Base-by-base conservation (phyloP, 92 coral and sea anemone genomes). In the Phenganax stokvisi region DNA sequence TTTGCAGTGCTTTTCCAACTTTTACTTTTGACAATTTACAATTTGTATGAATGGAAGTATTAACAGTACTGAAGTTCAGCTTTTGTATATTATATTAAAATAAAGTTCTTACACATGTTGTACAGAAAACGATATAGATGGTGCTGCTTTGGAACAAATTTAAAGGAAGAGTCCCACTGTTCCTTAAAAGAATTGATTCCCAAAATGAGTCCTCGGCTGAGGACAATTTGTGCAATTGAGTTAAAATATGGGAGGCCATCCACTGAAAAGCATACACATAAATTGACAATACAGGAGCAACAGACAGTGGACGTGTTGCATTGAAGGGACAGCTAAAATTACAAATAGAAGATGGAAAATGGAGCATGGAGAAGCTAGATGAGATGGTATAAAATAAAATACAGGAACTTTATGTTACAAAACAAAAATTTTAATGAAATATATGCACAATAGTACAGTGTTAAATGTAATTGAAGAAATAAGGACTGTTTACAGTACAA, bases 321-420 rank as follows among this genome's bases (percentile, higher is more conserved):
- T 62, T 62, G 27, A 62, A 62, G 68, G 68, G 68, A 15, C 68
- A 62, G 68, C 29, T 62, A 28, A 62, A 62, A 62, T 62, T 62
- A 20, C 13, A 28, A 28, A 62, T 62, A 27, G 68, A 62, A 9
- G 68, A 13, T 62, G 68, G 68, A 62, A 9, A 62, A 62, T 62
- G 68, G 68, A 62, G 68, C 68, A 62, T 62, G 68, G 68, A 62
- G 68, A 62, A 62, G 68, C 13, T 62, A 15, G 68, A 62, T 62
- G 68, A 62, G 25, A 62, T 62, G 20, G 68, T 62, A 62, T 62
- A 37, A 37, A 37, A 37, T 37, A 37, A 37, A 37, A 37, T 37
- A 37, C 47, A 5, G 2, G 47, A 37, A 37, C 47, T 37, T 37
- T 37, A 1, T 37, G 47, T 5, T 5, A 37, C 47, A 37, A 37